phyloP scores from a whole-genome alignment of 2,888 invertebrate species.

The Cecidostiba fungosa region DNA sequence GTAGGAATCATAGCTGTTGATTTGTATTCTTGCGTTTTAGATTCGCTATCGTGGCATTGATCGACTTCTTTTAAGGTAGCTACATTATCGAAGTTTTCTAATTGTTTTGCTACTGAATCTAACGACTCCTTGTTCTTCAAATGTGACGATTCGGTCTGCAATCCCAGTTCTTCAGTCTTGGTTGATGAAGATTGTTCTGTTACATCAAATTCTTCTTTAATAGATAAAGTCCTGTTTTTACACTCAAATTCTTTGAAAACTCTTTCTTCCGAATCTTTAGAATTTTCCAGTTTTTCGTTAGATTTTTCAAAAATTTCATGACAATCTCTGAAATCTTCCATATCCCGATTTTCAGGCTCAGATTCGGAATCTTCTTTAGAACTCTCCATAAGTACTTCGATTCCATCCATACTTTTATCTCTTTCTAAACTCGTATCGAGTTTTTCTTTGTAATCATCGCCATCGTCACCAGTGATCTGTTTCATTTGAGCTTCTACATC shows the following conservation, averaged over 20 bases:
- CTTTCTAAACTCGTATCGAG: constrained; percentile 73
- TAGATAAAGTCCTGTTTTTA: constrained; percentile 15
- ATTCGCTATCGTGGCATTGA: constrained; percentile 52
- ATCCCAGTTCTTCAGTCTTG: constrained; percentile 63
- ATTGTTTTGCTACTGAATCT: constrained; percentile 56
- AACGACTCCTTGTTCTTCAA: constrained; percentile 38
- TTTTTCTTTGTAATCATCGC: constrained; percentile 77
- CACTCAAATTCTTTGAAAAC: constrained; percentile 49
- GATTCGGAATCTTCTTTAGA: constrained; percentile 77
- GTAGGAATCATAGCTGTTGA: constrained; percentile 62
- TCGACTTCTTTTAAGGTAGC: constrained; percentile 29
- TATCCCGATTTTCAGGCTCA: constrained; percentile 71
- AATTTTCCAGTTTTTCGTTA: constrained; percentile 15
- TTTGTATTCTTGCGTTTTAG: constrained; percentile 55
- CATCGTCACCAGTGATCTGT: constrained; percentile 78
- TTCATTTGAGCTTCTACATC: constrained; percentile 79
- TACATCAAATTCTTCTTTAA: constrained; percentile 51
- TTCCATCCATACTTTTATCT: constrained; percentile 77
- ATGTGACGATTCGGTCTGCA: neutral
- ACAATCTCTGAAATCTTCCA: constrained; percentile 69
- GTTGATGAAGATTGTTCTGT: constrained; percentile 48
- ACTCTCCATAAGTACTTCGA: constrained; percentile 78
- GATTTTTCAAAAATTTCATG: constrained; percentile 65
- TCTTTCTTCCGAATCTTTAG: constrained; percentile 50
- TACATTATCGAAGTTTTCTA: constrained; percentile 54